phyloP scores from a whole-genome alignment of 2,797 vertebrate species.

The Borostomias antarcticus region DNA sequence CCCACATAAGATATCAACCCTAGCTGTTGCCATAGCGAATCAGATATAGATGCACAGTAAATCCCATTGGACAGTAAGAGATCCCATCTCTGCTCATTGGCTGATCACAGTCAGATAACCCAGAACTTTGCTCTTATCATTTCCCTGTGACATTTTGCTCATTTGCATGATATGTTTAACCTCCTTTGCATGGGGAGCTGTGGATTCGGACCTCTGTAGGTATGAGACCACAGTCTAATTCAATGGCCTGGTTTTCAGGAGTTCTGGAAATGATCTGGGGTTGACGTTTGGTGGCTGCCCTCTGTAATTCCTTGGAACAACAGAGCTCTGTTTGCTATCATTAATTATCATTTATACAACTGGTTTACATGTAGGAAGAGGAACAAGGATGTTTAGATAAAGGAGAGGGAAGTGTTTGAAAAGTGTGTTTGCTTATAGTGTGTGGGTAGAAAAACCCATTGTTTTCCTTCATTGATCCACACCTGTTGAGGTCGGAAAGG shows the following conservation, averaged over 20 bases:
- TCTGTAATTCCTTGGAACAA: not conserved
- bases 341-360: too few relatives aligned
- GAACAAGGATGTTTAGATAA: not conserved
- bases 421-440: too few relatives aligned
- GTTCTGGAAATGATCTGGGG: not conserved
- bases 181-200: not conserved
- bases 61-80: not conserved
- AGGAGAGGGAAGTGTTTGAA: not conserved
- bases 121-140: not conserved
- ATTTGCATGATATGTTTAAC: too few relatives aligned
- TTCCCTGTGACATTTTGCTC: constrained; percentile 13
- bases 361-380: not conserved
- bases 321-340: too few relatives aligned
- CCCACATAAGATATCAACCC: too few relatives aligned
- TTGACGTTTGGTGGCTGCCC: not conserved
- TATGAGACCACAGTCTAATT: not conserved
- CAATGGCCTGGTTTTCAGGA: not conserved
- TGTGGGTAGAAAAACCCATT: too few relatives aligned
- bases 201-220: not conserved
- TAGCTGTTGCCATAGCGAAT: too few relatives aligned
- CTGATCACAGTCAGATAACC: not conserved
- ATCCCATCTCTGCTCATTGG: not conserved
- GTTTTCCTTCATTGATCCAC: too few relatives aligned
- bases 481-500: too few relatives aligned
- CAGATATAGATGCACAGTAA: not conserved